Conservation (phyloP, 2,797 vertebrate species). For the Lemur catta region DNA sequence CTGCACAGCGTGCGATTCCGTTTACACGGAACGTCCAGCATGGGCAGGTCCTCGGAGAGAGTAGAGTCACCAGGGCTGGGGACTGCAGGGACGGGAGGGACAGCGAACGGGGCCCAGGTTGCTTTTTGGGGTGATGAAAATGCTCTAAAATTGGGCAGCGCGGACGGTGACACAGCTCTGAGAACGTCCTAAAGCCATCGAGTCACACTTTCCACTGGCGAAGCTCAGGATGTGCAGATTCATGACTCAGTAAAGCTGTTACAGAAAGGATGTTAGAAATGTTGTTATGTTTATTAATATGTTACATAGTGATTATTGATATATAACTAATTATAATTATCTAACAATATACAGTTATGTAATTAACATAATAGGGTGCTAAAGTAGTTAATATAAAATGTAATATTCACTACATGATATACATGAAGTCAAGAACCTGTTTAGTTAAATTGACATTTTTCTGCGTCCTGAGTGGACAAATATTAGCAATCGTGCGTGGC, state of each 20-base stretch:
- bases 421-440: not conserved
- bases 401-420: not conserved
- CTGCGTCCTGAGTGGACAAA: rapidly evolving
- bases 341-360: not conserved
- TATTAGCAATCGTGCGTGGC: rapidly evolving
- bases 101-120: not conserved
- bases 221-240: not conserved
- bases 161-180: not conserved
- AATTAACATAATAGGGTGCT: no score
- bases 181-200: not conserved
- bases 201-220: not conserved
- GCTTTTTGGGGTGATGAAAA: not conserved
- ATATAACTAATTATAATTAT: not conserved
- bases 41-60: not conserved
- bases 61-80: rapidly evolving
- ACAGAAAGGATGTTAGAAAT: no score
- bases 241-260: not conserved
- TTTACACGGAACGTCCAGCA: no score
- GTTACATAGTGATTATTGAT: not conserved
- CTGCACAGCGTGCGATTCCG: not conserved
- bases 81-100: not conserved
- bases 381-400: not conserved
- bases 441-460: not conserved
- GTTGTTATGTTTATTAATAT: not conserved
- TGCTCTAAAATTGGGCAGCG: not conserved